Evolutionary conservation across 2,888 invertebrate species (phyloP), one percentile per base, ranked within the genome.

Genomic region (Sericinus montela): DNA sequence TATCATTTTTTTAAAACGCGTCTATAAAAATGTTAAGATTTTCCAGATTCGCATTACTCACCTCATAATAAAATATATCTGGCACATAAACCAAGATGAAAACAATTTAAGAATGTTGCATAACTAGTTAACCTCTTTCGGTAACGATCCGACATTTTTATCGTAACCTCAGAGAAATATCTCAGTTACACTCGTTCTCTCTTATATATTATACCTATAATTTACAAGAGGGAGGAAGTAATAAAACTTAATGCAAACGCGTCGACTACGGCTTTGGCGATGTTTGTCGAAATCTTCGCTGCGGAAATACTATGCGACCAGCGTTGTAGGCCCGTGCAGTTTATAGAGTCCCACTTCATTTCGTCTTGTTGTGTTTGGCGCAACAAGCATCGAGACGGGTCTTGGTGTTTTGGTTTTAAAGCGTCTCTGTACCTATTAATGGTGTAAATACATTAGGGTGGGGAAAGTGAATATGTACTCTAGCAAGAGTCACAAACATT

Each of bases 161-260:
- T 76, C 70, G 67, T 65, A 72, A 69, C 68, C 45, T 66, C 64
- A 65, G 65, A 62, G 69, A 70, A 75, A 75, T 67, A 72, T 74
- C 67, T 72, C 69, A 68, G 67, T 68, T 59, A 58, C 57, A 62
- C 65, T 56, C 57, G 57, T 61, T 61, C 58, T 60, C 59, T 59
- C 58, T 54, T 53, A 63, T 77, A 79, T 75, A 82, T 79, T 72
- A 77, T 73, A 72, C 71, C 69, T 75, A 80, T 78, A 82, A 82
- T 83, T 82, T 79, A 79, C 75, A 78, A 76, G 72, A 74, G 72
- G 72, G 70, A 73, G 76, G 75, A 80, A 81, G 81, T 77, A 79
- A 81, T 84, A 83, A 86, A 86, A 85, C 83, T 84, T 84, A 80
- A 84, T 78, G 78, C 75, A 77, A 78, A 76, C 76, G 72, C 75